These are phyloP conservation scores for Drosophila trichaetosa DNA, from an alignment of 2,888 invertebrate species.

Conservation along the genomic window DNA sequence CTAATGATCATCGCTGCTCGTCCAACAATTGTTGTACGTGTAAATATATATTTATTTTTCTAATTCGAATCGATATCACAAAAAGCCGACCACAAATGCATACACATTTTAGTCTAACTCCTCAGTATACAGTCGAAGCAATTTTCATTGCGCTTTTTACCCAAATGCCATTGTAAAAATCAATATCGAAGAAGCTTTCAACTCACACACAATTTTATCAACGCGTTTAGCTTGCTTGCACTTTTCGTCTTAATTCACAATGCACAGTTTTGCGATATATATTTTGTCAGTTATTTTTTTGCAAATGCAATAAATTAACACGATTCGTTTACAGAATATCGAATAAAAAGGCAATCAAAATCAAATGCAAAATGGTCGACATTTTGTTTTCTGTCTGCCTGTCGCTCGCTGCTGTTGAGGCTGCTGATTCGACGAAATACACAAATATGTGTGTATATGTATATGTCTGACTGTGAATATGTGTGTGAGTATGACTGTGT, in stretches of 20 bases:
- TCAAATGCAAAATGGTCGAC: conserved; percentile 74
- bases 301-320: conserved; percentile 17
- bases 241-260: conserved; percentile 4
- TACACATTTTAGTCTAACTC: conserved; percentile 2
- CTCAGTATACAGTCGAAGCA: neutral
- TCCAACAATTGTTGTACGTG: neutral
- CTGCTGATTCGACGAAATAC: conserved; percentile 68
- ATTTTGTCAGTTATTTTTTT: conserved; percentile 10
- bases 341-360: conserved; percentile 48
- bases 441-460: conserved; percentile 39
- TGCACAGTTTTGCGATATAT: conserved; percentile 9
- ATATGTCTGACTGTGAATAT: conserved; percentile 17
- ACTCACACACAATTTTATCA: conserved; percentile 35
- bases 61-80: conserved; percentile 7
- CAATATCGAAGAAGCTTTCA: conserved; percentile 57
- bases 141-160: conserved; percentile 28
- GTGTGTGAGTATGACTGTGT: conserved; percentile 21
- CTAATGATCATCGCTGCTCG: conserved; percentile 13
- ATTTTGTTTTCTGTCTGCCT: conserved; percentile 75
- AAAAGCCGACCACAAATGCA: neutral
- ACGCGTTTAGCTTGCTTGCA: conserved; percentile 17
- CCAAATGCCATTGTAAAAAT: conserved; percentile 65
- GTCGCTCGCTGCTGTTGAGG: conserved; percentile 59
- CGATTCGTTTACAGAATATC: conserved; percentile 25
- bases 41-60: neutral